A percentile compares a stretch with the other conserved stretches of the same genome.
Evolutionary conservation across 2,113 vertebrate species (phyloP).

Genomic region (Lampris megalopsis): DNA sequence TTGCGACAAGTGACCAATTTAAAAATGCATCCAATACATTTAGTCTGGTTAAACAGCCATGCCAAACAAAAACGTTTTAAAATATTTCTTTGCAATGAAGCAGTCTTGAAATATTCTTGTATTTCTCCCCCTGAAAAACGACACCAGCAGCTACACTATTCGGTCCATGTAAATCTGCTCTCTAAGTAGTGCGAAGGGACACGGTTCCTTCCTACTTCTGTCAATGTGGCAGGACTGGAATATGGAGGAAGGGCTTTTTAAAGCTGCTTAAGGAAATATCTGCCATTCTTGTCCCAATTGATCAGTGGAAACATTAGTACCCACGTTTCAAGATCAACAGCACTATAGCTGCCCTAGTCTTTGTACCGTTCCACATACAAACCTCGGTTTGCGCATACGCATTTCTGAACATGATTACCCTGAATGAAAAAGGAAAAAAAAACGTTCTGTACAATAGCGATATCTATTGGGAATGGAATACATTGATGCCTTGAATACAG

Average conservation of each 20-base stretch:
- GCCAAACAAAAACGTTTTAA: conserved; percentile 38
- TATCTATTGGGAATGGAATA: conserved; percentile 71
- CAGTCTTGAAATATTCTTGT: conserved; percentile 44
- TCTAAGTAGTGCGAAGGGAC: conserved; percentile 32
- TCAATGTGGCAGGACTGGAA: conserved; percentile 28
- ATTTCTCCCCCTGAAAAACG: conserved; percentile 28
- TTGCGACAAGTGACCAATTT: conserved; percentile 42
- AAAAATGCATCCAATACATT: conserved; percentile 40
- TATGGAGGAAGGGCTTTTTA: conserved; percentile 21
- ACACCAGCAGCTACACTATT: conserved; percentile 40
- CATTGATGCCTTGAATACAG: conserved; percentile 63
- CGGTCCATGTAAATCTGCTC: conserved; percentile 34
- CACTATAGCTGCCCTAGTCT: conserved; percentile 46
- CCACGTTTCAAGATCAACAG: conserved; percentile 53
- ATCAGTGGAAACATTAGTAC: conserved; percentile 48
- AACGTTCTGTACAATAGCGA: conserved; percentile 69
- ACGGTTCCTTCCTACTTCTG: conserved; percentile 21
- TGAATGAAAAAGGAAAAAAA: conserved; percentile 55
- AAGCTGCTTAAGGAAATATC: conserved; percentile 56
- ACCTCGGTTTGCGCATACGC: conserved; percentile 57
- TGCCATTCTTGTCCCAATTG: conserved; percentile 26
- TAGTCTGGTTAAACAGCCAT: conserved; percentile 55
- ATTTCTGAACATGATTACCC: conserved; percentile 46
- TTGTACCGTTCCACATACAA: conserved; percentile 45
- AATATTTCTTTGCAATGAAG: conserved; percentile 43